These are phyloP conservation scores for Bedellia somnulentella DNA, from an alignment of 2,888 invertebrate genomes.

Conservation along the genomic window DNA sequence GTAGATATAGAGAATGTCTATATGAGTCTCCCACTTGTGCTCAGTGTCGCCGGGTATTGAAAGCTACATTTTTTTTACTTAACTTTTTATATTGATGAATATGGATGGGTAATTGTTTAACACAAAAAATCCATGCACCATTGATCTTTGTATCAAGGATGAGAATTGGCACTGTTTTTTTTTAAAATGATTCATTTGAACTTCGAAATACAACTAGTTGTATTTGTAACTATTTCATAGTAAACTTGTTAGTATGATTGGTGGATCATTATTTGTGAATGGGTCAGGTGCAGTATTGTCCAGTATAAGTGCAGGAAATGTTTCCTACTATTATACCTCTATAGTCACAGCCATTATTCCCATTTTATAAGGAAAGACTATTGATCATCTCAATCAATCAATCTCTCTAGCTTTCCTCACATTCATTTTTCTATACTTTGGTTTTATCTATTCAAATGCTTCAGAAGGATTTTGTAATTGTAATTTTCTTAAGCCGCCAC, in stretches of 20 bases:
- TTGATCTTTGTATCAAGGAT: slow-evolving; percentile 16
- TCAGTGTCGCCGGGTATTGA: too few relatives aligned
- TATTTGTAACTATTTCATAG: background rate
- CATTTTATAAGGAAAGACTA: background rate
- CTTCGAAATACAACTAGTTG: background rate
- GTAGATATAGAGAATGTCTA: too few relatives aligned
- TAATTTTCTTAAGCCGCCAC: too few relatives aligned
- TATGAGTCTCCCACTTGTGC: too few relatives aligned
- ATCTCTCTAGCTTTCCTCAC: too few relatives aligned
- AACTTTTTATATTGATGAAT: slow-evolving; percentile 14
- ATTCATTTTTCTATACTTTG: too few relatives aligned
- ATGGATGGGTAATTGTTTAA: too few relatives aligned
- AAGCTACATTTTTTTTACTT: too few relatives aligned
- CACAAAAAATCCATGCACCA: too few relatives aligned
- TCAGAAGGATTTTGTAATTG: too few relatives aligned
- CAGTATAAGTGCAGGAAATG: background rate
- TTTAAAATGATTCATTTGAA: background rate
- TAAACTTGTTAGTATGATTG: background rate
- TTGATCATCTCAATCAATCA: background rate
- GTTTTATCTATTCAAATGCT: too few relatives aligned
- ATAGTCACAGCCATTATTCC: background rate
- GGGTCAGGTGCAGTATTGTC: background rate
- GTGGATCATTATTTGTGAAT: background rate
- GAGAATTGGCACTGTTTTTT: slow-evolving; percentile 13
- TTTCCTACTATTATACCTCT: background rate